Evolutionary conservation across 2,888 invertebrate genomes (phyloP).

Genomic region (Megastigmus dorsalis): DNA sequence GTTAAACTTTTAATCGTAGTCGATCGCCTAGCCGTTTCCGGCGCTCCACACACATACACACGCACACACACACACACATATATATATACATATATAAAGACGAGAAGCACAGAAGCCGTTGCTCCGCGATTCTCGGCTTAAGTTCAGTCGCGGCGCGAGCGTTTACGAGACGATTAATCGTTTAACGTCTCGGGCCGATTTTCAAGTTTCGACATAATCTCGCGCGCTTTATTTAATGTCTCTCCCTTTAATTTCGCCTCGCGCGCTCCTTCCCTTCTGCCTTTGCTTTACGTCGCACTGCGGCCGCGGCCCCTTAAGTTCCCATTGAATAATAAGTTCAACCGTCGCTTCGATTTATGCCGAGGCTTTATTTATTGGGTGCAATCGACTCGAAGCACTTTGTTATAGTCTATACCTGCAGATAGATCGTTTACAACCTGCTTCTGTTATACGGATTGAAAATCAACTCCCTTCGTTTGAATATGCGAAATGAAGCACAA

Average conservation of each 20-base stretch:
- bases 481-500: too few species aligned
- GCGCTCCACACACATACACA: background rate
- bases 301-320: background rate
- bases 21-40: slow-evolving; percentile 49
- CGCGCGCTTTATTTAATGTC: slow-evolving; percentile 10
- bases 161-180: slow-evolving; percentile 48
- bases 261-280: background rate
- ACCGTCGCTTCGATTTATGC: background rate
- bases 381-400: background rate
- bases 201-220: slow-evolving; percentile 42
- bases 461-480: background rate
- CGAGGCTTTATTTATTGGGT: background rate
- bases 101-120: too few species aligned
- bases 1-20: slow-evolving; percentile 55
- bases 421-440: too few species aligned
- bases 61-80: slow-evolving; percentile 4
- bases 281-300: background rate
- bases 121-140: slow-evolving; percentile 8
- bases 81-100: too few species aligned
- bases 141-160: slow-evolving; percentile 27
- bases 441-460: background rate
- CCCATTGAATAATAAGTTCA: background rate
- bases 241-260: background rate
- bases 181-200: slow-evolving; percentile 37
- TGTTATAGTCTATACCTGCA: too few species aligned